Evolutionary conservation across 2,113 vertebrate genomes (phyloP).

Genomic region (human): GRCh38 chr12:56639001-56639500

Average conservation of each 20-base stretch:
- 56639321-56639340: neutral
- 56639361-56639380: neutral
- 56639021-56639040: neutral
- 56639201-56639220: conserved; percentile 99
- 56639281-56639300: conserved; percentile 98
- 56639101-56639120: conserved; percentile 93
- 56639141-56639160: conserved; percentile 97
- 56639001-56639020: neutral
- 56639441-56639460: neutral
- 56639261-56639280: conserved; percentile 99
- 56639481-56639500: neutral
- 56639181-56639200: conserved; percentile 99
- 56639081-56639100: neutral
- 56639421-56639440: neutral
- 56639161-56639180: conserved; percentile 97
- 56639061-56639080: neutral
- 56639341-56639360: neutral
- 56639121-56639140: conserved; percentile 95
- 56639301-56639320: conserved; percentile 90
- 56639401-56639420: neutral
- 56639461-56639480: neutral
- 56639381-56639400: neutral
- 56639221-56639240: conserved; percentile 95
- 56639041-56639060: neutral
- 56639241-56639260: conserved; percentile 97